Evolutionary conservation across 2,888 invertebrate genomes (phyloP).

Genomic region (Drosophila limbata): DNA sequence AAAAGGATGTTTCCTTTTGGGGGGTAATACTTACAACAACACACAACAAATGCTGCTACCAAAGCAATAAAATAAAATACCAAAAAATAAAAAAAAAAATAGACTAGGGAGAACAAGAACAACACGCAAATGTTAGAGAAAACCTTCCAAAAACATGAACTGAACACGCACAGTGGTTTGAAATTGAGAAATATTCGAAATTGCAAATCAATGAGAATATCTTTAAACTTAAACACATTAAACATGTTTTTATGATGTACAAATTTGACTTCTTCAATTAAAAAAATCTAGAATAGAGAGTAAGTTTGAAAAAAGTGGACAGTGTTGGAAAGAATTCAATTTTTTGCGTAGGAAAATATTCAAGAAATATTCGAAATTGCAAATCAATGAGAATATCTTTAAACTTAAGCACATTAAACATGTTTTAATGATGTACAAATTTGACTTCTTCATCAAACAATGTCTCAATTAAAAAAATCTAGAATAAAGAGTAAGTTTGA

Average conservation of each 20-base stretch:
- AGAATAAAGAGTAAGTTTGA: no score
- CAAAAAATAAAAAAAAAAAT: neutral
- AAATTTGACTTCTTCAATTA: no score
- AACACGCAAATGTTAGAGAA: neutral
- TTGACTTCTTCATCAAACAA: no score
- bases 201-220: neutral
- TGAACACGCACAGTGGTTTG: slow-evolving; percentile 26
- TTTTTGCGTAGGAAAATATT: neutral
- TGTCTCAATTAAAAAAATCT: no score
- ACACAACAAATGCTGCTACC: slow-evolving; percentile 32
- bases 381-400: neutral
- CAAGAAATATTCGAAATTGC: neutral
- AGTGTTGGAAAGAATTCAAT: no score
- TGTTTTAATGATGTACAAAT: neutral
- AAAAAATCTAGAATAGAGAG: no score
- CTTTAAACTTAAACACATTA: neutral
- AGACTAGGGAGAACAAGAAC: neutral
- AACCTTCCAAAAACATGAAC: slow-evolving; percentile 5
- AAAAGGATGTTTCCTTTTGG: slow-evolving; percentile 58
- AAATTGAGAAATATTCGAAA: neutral
- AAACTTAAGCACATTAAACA: neutral
- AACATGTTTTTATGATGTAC: neutral
- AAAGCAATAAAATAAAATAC: slow-evolving; percentile 37
- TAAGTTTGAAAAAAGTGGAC: no score
- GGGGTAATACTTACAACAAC: neutral